Evolutionary conservation across 2,888 invertebrate species (phyloP), one percentile per base, ranked within the genome.

Genomic region (Euzophera pinguis): DNA sequence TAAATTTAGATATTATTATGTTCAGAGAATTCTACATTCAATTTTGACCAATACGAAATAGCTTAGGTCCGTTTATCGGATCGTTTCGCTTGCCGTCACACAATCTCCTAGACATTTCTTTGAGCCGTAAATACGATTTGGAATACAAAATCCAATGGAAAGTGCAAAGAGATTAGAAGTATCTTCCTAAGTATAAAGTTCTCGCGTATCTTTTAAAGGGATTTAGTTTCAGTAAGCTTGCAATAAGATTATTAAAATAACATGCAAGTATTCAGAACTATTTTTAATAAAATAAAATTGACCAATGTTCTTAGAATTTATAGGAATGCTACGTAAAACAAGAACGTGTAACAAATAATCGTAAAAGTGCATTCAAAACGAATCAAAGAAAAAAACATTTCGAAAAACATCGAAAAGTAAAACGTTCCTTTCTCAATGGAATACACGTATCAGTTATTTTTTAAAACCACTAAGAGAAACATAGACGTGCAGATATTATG

Each of bases 81-180:
- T 65, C 63, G 55, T 67, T 63, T 54, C 73, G 71, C 68, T 76
- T 70, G 69, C 72, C 71, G 61, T 63, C 73, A 73, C 73, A 72
- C 69, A 73, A 75, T 74, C 64, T 71, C 63, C 60, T 58, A 62
- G 70, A 67, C 65, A 56, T 66, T 73, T 72, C 73, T 73, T 78
- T 75, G 74, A 76, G 65, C 69, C 73, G 75, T 72, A 78, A 79
- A 83, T 78, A 69, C 71, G 71, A 73, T 76, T 74, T 67, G 63
- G 57, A 63, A 64, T 63, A 64, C 66, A 65, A 75, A 73, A 76
- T 79, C 74, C 72, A 63, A 74, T 76, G 69, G 69, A 75, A 78
- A 73, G 70, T 71, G 73, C 71, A 71, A 73, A 75, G 69, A 74
- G 75, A 75, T 78, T 77, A 74, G 68, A 69, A 69, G n/a, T 34